phyloP scores from a whole-genome alignment of 1,140 invertebrate genomes.

The Pectinophora gossypiella region DNA sequence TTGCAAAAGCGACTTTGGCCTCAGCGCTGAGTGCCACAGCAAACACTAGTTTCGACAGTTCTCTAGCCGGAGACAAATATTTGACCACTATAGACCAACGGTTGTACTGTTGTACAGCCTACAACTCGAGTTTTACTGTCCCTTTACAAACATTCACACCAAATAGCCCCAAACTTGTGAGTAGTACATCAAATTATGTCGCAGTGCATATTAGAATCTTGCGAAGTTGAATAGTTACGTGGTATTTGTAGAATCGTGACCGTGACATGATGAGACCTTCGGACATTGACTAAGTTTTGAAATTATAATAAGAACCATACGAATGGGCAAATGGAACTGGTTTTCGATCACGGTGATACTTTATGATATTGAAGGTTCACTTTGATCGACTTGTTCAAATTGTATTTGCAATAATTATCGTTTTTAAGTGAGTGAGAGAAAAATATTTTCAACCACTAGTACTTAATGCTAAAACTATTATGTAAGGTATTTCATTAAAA shows the following conservation, averaged over 20 bases:
- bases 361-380: too few species aligned
- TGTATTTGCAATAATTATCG: too few species aligned
- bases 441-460: too few species aligned
- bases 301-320: neutral
- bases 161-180: neutral
- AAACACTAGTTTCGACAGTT: conserved; percentile 19
- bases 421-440: too few species aligned
- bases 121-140: neutral
- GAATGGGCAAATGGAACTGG: too few species aligned
- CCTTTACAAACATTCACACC: neutral
- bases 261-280: neutral
- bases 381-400: too few species aligned
- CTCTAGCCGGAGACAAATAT: conserved; percentile 9
- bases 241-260: neutral
- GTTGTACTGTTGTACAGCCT: neutral
- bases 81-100: neutral
- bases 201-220: neutral
- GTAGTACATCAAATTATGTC: neutral
- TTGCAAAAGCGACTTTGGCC: conserved; percentile 18
- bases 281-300: neutral
- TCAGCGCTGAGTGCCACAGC: conserved; percentile 13
- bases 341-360: too few species aligned
- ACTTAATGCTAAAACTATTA: too few species aligned
- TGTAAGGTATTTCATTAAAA: too few species aligned
- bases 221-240: neutral